Evolutionary conservation across 2,797 vertebrate genomes (phyloP), one percentile per base, ranked within the genome.

Genomic region (Urophycis tenuis): DNA sequence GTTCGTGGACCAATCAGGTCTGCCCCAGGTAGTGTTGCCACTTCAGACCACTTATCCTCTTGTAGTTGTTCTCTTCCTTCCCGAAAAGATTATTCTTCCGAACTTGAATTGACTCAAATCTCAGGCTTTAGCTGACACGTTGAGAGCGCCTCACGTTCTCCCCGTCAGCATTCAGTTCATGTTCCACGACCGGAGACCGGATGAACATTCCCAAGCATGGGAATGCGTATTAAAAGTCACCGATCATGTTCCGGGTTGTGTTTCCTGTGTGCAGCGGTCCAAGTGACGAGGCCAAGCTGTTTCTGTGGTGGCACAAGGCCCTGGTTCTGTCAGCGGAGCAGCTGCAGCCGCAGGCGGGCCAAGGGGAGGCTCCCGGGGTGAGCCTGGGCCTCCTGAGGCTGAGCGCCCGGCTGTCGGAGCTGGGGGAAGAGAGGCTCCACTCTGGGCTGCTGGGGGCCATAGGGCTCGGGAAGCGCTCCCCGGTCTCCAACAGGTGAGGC

Each of bases 301-400:
- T 99, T 81, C 90, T 99, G 17, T 99, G 97, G 97, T 98, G 97
- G 96, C 97, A 99, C 85, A 97, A 98, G 86, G 89, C 92, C 4
- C 87, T 99, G 79, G 82, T 77, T 45, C 80, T 92, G 80, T 89
- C 89, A 45, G 85, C 80, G 1, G 95, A 97, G 86, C 93, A 98
- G 76, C 93, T 96, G 81, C 91, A 95, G 85, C 91, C 95, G 7
- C 96, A 98, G 86, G 85, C 91, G 5, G 93, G 96, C 77, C 96
- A 95, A 82, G 93, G 90, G 0, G 95, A 99, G 73, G 76, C 91
- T 0, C 29, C 93, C 6, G 85, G 95, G 36, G 91, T 93, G 0
- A 71, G 96, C 76, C 88, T 91, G 77, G 90, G 89, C 9, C 81
- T 98, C 81, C 86, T 93, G 78, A 88, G 87, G 53, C 89, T 99